Evolutionary conservation across 2,113 vertebrate species (phyloP).

Genomic region (Sinocyclocheilus maitianheensis): DNA sequence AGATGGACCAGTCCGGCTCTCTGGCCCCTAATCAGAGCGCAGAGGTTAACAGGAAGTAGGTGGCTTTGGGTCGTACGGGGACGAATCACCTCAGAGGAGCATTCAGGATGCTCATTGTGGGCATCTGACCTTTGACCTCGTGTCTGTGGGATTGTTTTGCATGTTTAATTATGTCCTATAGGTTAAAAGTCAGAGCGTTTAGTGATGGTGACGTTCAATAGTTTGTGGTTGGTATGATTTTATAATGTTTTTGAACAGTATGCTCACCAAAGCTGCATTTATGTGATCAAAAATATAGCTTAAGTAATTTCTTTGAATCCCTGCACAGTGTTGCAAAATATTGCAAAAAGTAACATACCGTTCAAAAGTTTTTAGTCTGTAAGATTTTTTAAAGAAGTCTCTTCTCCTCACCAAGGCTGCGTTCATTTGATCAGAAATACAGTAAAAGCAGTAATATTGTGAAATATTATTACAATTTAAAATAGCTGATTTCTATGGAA

Average conservation of each 20-base stretch:
- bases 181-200: background rate
- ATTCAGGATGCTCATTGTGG: conserved; percentile 24
- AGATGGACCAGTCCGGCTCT: conserved; percentile 18
- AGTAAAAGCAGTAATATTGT: background rate
- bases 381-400: no score
- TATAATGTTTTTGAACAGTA: background rate
- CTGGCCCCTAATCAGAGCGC: conserved; percentile 45
- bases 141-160: conserved; percentile 14
- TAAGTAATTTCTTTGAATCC: background rate
- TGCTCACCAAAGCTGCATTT: background rate
- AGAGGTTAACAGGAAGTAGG: conserved; percentile 41
- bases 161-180: background rate
- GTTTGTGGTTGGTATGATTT: background rate
- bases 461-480: background rate
- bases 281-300: background rate
- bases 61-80: conserved; percentile 30
- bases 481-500: no score
- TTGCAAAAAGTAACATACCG: background rate
- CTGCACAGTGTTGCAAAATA: background rate
- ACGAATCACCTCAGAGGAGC: background rate
- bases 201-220: background rate
- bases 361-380: background rate
- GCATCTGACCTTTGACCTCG: conserved; percentile 46
- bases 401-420: background rate
- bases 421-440: background rate